A percentile compares a stretch with the other conserved stretches of the same genome.
These are phyloP conservation scores for Anolis carolinensis DNA, from an alignment of 2,113 vertebrate genomes.

Conservation along the genomic window DNA sequence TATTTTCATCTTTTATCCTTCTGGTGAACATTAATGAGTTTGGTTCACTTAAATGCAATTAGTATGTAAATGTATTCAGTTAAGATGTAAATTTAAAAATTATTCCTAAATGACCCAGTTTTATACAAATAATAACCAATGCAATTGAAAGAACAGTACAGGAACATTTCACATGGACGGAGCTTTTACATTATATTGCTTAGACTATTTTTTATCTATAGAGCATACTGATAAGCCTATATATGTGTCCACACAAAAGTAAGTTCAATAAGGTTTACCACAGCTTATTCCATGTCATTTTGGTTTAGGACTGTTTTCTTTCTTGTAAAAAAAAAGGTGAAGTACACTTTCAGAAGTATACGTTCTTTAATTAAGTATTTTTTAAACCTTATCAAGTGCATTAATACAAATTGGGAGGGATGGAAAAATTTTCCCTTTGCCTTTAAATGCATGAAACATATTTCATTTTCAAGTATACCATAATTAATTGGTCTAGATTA, in stretches of 20 bases:
- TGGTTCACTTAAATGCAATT: slow-evolving; percentile 38
- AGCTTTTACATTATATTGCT: slow-evolving; percentile 20
- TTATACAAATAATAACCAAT: slow-evolving; percentile 47
- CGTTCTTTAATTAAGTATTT: too few relatives aligned
- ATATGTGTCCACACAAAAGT: not conserved
- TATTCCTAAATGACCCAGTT: slow-evolving; percentile 52
- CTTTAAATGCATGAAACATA: too few relatives aligned
- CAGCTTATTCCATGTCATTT: not conserved
- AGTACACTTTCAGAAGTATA: too few relatives aligned
- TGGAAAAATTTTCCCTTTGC: too few relatives aligned
- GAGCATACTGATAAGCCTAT: not conserved
- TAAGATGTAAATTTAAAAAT: slow-evolving; percentile 57
- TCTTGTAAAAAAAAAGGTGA: too few relatives aligned
- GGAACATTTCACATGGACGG: slow-evolving; percentile 23
- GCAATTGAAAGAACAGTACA: slow-evolving; percentile 45
- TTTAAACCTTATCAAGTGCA: too few relatives aligned
- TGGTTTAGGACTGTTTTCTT: not conserved
- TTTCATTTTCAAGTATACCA: too few relatives aligned
- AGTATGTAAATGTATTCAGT: slow-evolving; percentile 63
- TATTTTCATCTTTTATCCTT: slow-evolving; percentile 38
- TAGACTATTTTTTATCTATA: slow-evolving; percentile 21
- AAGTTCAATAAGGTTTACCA: not conserved
- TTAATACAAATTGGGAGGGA: too few relatives aligned
- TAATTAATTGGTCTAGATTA: too few relatives aligned
- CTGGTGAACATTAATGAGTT: slow-evolving; percentile 43